A percentile compares a stretch with the other conserved stretches of the same genome.
Conservation (phyloP, 2,113 vertebrate species). For the Ahaetulla prasina region DNA sequence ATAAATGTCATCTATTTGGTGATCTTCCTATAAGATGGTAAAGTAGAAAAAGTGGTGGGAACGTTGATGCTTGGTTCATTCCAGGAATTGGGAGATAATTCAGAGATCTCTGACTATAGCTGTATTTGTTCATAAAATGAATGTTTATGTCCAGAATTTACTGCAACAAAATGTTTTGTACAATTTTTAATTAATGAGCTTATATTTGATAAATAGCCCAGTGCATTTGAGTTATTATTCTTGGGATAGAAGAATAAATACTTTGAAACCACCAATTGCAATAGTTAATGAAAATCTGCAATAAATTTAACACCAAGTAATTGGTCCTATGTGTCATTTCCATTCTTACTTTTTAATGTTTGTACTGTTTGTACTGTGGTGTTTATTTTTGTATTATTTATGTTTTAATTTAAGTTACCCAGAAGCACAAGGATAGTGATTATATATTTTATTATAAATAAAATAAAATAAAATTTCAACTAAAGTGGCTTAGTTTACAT, state of each 20-base stretch:
- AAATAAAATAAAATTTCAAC: neutral
- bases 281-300: neutral
- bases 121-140: neutral
- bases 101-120: neutral
- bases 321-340: neutral
- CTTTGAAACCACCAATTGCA: neutral
- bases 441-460: no score
- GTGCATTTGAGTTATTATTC: neutral
- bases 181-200: neutral
- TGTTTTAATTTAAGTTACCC: neutral
- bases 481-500: neutral
- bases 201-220: neutral
- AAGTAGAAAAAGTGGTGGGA: constrained; percentile 14
- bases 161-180: neutral
- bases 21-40: constrained; percentile 31
- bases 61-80: neutral
- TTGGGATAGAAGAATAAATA: neutral
- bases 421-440: neutral
- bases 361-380: neutral
- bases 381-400: neutral
- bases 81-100: neutral
- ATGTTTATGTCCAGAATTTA: neutral
- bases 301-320: neutral
- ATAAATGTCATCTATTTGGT: constrained; percentile 72
- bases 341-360: neutral